Percentiles rank a stretch among this genome's conserved stretches.
These are phyloP conservation scores for Ceratina calcarata DNA, from an alignment of 1,140 invertebrate species.

Conservation along the genomic window DNA sequence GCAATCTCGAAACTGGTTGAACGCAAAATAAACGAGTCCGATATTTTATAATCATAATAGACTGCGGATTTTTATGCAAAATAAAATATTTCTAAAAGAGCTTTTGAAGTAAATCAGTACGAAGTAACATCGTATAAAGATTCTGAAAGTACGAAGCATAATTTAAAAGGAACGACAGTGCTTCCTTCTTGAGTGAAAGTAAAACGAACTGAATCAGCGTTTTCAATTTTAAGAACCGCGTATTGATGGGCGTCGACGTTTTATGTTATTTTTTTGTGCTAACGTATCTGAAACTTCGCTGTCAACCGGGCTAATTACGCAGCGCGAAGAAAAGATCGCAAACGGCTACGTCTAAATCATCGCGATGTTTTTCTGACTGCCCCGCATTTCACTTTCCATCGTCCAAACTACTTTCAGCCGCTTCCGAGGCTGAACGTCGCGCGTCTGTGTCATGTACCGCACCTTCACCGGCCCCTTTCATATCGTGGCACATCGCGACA, in stretches of 20 bases:
- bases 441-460: background rate
- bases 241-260: background rate
- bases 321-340: background rate
- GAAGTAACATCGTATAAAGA: no score
- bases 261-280: background rate
- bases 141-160: no score
- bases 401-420: constrained; percentile 42
- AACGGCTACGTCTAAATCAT: background rate
- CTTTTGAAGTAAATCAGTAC: no score
- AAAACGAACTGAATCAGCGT: constrained; percentile 62
- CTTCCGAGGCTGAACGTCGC: background rate
- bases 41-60: background rate
- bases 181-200: constrained; percentile 65
- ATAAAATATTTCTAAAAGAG: no score
- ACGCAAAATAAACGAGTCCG: background rate
- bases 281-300: background rate
- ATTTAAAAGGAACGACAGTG: background rate
- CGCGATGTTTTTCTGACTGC: constrained; percentile 11
- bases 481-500: background rate
- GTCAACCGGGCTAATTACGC: constrained; percentile 14
- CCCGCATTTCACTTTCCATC: constrained; percentile 60
- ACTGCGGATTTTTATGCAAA: no score
- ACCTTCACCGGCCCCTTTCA: constrained; percentile 42
- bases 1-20: constrained; percentile 33
- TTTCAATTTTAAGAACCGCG: constrained; percentile 37